Evolutionary conservation across 2,888 invertebrate genomes (phyloP).

Genomic region (Melieria crassipennis): DNA sequence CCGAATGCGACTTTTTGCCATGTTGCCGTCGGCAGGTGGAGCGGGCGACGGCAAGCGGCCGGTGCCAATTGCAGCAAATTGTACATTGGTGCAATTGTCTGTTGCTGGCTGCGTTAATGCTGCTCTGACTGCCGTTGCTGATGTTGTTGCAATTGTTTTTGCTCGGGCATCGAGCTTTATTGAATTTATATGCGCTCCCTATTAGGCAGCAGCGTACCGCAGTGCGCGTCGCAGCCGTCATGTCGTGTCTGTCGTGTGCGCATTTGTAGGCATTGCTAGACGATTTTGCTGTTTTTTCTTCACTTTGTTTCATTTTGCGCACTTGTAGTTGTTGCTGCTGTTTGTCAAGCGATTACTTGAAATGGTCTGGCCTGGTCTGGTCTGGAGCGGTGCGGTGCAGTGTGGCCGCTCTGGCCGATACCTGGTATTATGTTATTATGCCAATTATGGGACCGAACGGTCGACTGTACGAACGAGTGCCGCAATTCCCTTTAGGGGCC

Average conservation of each 20-base stretch:
- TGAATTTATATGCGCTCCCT: conserved; percentile 32
- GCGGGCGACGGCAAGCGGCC: no score
- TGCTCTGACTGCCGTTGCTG: no score
- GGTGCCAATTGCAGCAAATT: no score
- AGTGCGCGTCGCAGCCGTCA: conserved; percentile 3
- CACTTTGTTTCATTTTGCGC: not conserved
- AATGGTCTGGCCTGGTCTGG: not conserved
- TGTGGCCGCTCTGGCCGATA: not conserved
- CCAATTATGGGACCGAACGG: conserved; percentile 27
- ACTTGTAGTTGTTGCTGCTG: not conserved
- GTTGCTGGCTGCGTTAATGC: no score
- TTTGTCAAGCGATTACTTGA: not conserved
- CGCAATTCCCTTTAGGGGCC: not conserved
- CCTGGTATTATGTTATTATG: conserved; percentile 29
- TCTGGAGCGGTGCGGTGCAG: no score
- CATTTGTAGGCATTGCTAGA: conserved; percentile 27
- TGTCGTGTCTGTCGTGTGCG: conserved; percentile 21
- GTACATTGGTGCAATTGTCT: no score
- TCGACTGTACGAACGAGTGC: not conserved
- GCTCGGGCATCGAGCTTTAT: conserved; percentile 14
- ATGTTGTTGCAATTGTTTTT: no score
- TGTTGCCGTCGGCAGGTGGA: no score
- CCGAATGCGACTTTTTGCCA: no score
- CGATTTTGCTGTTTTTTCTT: conserved; percentile 17
- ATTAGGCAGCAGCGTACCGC: conserved; percentile 12